Conservation (phyloP, 2,113 vertebrate species). For the Lophura nycthemera region DNA sequence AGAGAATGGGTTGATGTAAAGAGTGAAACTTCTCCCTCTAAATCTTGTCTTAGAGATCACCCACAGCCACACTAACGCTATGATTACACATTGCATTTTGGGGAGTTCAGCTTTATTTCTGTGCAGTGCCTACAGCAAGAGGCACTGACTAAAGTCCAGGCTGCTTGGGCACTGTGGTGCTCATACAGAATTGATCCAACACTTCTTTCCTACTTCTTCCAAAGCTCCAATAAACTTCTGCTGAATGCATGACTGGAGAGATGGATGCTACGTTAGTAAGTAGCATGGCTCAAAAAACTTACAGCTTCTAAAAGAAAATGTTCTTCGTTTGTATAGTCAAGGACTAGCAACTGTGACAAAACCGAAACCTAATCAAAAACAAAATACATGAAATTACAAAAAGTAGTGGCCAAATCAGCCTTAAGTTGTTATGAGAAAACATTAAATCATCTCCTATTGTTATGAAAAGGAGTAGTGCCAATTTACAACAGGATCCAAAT, state of each 20-base stretch:
- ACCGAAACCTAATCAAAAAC: neutral
- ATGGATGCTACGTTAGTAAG: neutral
- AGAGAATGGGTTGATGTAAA: neutral
- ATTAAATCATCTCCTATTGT: neutral
- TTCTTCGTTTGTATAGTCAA: neutral
- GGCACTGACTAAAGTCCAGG: neutral
- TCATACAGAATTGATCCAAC: rapidly evolving
- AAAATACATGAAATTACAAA: neutral
- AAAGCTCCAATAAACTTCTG: neutral
- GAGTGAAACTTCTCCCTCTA: neutral
- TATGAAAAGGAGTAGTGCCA: neutral
- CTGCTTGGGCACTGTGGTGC: neutral
- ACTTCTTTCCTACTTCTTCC: neutral
- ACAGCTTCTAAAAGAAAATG: neutral
- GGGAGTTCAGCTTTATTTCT: neutral
- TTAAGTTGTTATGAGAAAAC: neutral
- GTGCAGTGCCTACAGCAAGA: neutral
- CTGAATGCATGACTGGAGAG: neutral
- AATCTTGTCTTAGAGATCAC: neutral
- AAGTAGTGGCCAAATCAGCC: neutral
- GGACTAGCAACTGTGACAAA: neutral
- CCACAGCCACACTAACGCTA: neutral
- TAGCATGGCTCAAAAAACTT: neutral
- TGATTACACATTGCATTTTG: neutral
- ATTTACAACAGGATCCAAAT: neutral